Conservation (phyloP, 1,140 invertebrate species). For the Amyelois transitella region DNA sequence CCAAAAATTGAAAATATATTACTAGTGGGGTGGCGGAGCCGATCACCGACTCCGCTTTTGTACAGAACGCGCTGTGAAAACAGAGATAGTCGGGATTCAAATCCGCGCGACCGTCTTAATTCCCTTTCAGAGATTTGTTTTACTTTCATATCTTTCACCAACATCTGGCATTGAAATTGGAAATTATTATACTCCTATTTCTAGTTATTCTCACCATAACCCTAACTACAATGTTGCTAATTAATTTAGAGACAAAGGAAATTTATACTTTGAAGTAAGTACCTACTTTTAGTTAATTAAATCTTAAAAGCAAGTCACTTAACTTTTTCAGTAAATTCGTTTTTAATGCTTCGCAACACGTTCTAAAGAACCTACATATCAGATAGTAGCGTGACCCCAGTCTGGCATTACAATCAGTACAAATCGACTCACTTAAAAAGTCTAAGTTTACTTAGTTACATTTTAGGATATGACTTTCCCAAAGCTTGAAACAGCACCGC, state of each 20-base stretch:
- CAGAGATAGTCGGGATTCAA: slow-evolving; percentile 49
- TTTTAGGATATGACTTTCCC: too few species aligned
- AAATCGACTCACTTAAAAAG: too few species aligned
- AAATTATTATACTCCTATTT: not conserved
- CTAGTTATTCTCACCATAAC: not conserved
- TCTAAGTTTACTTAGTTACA: too few species aligned
- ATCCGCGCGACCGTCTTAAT: slow-evolving; percentile 26
- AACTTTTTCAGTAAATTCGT: too few species aligned
- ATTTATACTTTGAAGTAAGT: too few species aligned
- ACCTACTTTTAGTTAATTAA: too few species aligned
- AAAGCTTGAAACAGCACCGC: not conserved
- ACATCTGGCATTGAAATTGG: slow-evolving; percentile 4
- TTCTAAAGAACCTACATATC: too few species aligned
- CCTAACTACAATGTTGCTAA: not conserved
- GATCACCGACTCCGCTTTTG: slow-evolving; percentile 31
- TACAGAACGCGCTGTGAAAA: slow-evolving; percentile 53
- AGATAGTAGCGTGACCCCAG: too few species aligned
- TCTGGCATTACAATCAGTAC: too few species aligned
- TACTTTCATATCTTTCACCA: slow-evolving; percentile 14
- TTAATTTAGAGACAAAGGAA: not conserved
- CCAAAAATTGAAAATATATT: slow-evolving; percentile 71
- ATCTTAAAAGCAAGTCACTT: too few species aligned
- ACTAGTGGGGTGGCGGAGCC: slow-evolving; percentile 41
- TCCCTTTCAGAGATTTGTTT: slow-evolving; percentile 28
- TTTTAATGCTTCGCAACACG: too few species aligned